phyloP scores from a whole-genome alignment of 1,140 invertebrate species.

The Eulimnadia texana region DNA sequence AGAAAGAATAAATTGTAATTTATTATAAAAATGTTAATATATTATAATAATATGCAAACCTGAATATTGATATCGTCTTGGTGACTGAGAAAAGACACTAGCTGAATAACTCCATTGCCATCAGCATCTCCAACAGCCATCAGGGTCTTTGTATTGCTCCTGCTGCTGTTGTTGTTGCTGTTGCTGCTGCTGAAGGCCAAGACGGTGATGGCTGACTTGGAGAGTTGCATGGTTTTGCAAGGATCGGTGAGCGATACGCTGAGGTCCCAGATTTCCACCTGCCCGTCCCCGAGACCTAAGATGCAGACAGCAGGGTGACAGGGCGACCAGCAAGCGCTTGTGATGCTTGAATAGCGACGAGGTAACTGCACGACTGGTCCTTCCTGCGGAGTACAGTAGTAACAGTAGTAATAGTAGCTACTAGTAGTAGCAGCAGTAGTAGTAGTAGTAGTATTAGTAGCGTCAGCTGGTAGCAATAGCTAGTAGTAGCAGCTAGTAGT shows the following conservation, averaged over 20 bases:
- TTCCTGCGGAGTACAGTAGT: not conserved
- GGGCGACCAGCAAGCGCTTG: slow-evolving; percentile 9
- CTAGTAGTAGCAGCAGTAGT: not conserved
- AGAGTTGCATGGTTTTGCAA: not conserved
- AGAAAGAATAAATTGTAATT: no score
- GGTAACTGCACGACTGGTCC: slow-evolving; percentile 10
- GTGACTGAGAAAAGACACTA: not conserved
- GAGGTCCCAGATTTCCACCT: slow-evolving; percentile 11
- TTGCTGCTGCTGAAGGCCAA: not conserved
- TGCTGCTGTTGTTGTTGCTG: not conserved
- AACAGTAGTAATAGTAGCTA: not conserved
- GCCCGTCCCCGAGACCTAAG: slow-evolving; percentile 6
- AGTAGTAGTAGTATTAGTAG: not conserved
- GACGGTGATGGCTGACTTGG: slow-evolving; percentile 1
- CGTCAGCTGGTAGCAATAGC: no score
- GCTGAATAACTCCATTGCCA: not conserved
- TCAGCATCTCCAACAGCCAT: not conserved
- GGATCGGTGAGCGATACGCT: not conserved
- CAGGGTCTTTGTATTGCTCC: no score
- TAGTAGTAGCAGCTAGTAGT: no score
- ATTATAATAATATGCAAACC: not conserved
- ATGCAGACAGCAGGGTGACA: slow-evolving; percentile 1
- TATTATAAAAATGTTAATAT: no score
- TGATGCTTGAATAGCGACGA: not conserved
- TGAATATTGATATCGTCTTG: not conserved